A percentile compares a stretch with the other conserved stretches of the same genome.
phyloP scores from a whole-genome alignment of 2,113 vertebrate genomes.

The Mus musculus region DNA sequence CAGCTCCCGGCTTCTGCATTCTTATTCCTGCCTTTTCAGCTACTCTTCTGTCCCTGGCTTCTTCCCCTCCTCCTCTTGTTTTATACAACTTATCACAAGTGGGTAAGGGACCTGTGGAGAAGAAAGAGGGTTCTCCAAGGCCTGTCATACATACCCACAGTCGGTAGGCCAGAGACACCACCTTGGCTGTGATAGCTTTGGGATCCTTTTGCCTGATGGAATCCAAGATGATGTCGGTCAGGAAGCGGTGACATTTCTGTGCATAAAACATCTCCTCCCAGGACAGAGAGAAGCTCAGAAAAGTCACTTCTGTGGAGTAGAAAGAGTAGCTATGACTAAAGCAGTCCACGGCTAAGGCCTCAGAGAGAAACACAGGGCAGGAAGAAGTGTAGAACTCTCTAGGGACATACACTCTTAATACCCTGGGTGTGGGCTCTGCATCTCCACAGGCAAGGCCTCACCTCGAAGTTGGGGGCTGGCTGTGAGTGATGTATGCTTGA shows the following conservation, averaged over 20 bases:
- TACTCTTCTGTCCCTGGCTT: background rate
- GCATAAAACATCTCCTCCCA: slow-evolving; percentile 86
- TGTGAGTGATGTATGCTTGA: background rate
- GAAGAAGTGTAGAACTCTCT: background rate
- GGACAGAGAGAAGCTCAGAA: slow-evolving; percentile 83
- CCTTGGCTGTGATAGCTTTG: slow-evolving; percentile 77
- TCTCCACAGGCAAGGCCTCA: slow-evolving; percentile 41
- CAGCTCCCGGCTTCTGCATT: background rate
- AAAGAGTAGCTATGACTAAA: background rate
- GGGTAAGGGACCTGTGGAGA: background rate
- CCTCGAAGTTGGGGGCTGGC: slow-evolving; percentile 59
- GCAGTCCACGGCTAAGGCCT: background rate
- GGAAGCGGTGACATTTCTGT: slow-evolving; percentile 84
- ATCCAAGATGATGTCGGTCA: slow-evolving; percentile 85
- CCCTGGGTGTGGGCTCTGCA: background rate
- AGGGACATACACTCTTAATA: background rate
- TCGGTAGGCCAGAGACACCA: slow-evolving; percentile 76
- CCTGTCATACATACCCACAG: slow-evolving; percentile 82
- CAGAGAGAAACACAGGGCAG: background rate
- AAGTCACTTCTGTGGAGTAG: slow-evolving; percentile 79
- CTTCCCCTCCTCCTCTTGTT: background rate
- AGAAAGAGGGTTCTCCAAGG: background rate
- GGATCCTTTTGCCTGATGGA: slow-evolving; percentile 83
- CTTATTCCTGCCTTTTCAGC: background rate
- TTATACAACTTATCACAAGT: background rate